phyloP scores from a whole-genome alignment of 2,888 invertebrate genomes.

The Prenolepis imparis region DNA sequence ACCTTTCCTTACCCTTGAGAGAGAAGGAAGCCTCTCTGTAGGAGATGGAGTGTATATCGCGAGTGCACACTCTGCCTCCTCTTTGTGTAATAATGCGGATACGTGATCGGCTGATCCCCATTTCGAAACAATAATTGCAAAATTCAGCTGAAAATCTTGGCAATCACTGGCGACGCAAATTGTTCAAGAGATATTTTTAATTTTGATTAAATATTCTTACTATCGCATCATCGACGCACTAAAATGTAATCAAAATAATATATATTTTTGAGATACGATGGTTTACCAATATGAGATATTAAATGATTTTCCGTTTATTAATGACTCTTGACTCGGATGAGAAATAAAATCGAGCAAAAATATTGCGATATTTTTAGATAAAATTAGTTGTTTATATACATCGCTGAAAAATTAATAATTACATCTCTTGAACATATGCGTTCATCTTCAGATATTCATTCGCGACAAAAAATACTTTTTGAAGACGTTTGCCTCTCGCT shows the following conservation, averaged over 20 bases:
- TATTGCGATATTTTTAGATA: too few species aligned
- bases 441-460: background rate
- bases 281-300: too few species aligned
- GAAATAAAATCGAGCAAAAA: background rate
- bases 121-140: background rate
- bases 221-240: background rate
- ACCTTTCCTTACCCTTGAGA: conserved; percentile 76
- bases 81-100: conserved; percentile 58
- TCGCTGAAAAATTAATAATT: background rate
- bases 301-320: background rate
- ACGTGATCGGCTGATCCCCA: background rate
- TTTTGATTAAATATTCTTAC: background rate
- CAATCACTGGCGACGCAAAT: background rate
- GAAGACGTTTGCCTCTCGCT: background rate
- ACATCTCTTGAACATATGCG: background rate
- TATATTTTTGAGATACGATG: background rate
- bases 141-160: background rate
- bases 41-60: conserved; percentile 61
- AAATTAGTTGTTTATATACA: background rate
- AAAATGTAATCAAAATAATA: background rate
- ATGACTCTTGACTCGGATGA: background rate
- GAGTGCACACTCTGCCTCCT: conserved; percentile 50
- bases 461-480: background rate
- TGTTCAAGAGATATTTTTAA: background rate
- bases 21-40: conserved; percentile 71